phyloP scores from a whole-genome alignment of 2,797 vertebrate genomes.

The Lindbergichthys nudifrons region DNA sequence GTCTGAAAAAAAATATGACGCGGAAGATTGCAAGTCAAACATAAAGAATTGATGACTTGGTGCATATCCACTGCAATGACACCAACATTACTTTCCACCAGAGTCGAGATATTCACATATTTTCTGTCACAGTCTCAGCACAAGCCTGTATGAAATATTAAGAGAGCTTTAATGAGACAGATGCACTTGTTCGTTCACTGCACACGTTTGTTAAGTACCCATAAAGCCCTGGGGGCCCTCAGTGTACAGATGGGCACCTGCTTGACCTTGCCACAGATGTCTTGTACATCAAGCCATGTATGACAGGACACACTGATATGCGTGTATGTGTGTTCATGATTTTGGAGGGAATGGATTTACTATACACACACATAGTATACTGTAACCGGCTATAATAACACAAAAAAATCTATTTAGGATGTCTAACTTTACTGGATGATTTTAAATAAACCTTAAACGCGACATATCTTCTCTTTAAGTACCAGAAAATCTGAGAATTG shows the following conservation, averaged over 20 bases:
- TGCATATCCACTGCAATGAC: slow-evolving; percentile 58
- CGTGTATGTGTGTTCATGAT: slow-evolving; percentile 8
- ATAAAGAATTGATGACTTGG: slow-evolving; percentile 83
- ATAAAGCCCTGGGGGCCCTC: slow-evolving; percentile 69
- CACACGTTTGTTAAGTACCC: slow-evolving; percentile 79
- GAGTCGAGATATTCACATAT: slow-evolving; percentile 53
- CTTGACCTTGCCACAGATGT: slow-evolving; percentile 76
- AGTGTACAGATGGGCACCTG: slow-evolving; percentile 70
- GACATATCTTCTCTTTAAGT: not conserved
- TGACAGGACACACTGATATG: slow-evolving; percentile 23
- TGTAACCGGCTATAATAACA: not conserved
- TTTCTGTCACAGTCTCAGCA: slow-evolving; percentile 53
- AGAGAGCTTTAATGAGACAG: slow-evolving; percentile 78
- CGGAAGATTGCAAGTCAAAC: slow-evolving; percentile 65
- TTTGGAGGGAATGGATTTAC: not conserved
- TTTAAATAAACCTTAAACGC: not conserved
- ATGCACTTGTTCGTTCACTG: slow-evolving; percentile 72
- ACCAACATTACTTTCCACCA: slow-evolving; percentile 40
- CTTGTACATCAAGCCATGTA: slow-evolving; percentile 45
- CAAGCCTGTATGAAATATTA: slow-evolving; percentile 77
- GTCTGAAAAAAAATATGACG: slow-evolving; percentile 69
- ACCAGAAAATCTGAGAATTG: not conserved
- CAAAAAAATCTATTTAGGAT: slow-evolving; percentile 4
- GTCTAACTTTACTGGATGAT: not conserved
- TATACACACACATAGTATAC: not conserved